phyloP scores from a whole-genome alignment of 2,113 vertebrate species.

The Polyodon spathula region DNA sequence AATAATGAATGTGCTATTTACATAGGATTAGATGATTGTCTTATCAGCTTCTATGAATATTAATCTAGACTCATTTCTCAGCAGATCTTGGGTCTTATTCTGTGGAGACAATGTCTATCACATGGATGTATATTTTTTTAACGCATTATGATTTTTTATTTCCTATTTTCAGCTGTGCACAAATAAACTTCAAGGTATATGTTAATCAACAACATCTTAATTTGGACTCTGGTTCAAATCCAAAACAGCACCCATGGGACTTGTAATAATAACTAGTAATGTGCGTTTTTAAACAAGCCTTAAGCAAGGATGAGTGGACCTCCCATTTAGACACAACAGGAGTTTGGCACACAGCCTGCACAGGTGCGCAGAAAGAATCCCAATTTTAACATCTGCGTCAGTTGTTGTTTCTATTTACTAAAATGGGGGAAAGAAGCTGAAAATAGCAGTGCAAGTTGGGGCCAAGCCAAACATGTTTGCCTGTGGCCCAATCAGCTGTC shows the following conservation, averaged over 20 bases:
- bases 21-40: too few species aligned
- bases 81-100: too few species aligned
- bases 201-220: slow-evolving; percentile 17
- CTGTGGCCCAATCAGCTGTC: slow-evolving; percentile 39
- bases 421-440: slow-evolving; percentile 46
- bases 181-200: too few species aligned
- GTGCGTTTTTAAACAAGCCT: slow-evolving; percentile 54
- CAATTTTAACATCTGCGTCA: slow-evolving; percentile 54
- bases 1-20: too few species aligned
- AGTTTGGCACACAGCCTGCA: slow-evolving; percentile 54
- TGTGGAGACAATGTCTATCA: too few species aligned
- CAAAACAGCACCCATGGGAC: slow-evolving; percentile 34
- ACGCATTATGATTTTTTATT: too few species aligned
- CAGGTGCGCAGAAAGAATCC: slow-evolving; percentile 52
- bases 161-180: too few species aligned
- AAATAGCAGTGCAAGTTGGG: slow-evolving; percentile 53
- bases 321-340: slow-evolving; percentile 61
- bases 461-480: slow-evolving; percentile 41
- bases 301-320: slow-evolving; percentile 54
- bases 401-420: slow-evolving; percentile 47
- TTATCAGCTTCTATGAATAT: too few species aligned
- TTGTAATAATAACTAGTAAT: slow-evolving; percentile 48
- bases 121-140: too few species aligned
- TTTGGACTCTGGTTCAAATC: slow-evolving; percentile 40
- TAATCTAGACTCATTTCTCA: too few species aligned